Conservation (phyloP, 2,888 invertebrate species). For the Mystacides longicornis region DNA sequence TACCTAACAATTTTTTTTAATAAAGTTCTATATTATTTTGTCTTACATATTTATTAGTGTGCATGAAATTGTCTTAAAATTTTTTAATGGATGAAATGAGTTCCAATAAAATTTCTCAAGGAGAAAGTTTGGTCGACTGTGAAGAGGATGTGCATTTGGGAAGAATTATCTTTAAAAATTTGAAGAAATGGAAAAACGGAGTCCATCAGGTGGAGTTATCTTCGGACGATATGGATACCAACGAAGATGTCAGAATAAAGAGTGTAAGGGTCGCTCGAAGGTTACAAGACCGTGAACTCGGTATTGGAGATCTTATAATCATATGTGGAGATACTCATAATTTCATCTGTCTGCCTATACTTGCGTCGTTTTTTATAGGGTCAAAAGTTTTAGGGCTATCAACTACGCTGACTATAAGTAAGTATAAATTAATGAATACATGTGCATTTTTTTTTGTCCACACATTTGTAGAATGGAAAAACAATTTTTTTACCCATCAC, state of each 20-base stretch:
- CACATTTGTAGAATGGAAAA: too few relatives aligned
- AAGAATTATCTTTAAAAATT: constrained; percentile 1
- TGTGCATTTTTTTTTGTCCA: too few relatives aligned
- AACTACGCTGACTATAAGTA: constrained; percentile 27
- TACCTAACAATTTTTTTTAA: too few relatives aligned
- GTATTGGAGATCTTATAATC: constrained; percentile 38
- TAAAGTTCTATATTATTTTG: too few relatives aligned
- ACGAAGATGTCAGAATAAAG: constrained; percentile 34
- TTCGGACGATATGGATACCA: constrained; percentile 31
- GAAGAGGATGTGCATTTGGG: neutral
- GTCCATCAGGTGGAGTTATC: constrained; percentile 20
- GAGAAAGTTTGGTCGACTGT: neutral
- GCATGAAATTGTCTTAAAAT: too few relatives aligned
- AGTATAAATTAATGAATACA: constrained; percentile 8
- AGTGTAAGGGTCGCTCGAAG: constrained; percentile 40
- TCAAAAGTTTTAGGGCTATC: constrained; percentile 28
- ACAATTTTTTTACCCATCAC: too few relatives aligned
- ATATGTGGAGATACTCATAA: constrained; percentile 42
- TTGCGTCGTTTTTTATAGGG: constrained; percentile 42
- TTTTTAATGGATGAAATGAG: too few relatives aligned
- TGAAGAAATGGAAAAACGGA: neutral
- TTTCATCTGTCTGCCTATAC: constrained; percentile 39
- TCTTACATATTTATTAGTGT: too few relatives aligned
- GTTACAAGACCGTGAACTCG: constrained; percentile 35
- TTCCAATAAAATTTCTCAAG: too few relatives aligned